Percentiles rank a stretch among this genome's conserved stretches.
Evolutionary conservation across 2,113 vertebrate genomes (phyloP).

Genomic region (Nyctibius bracteatus): DNA sequence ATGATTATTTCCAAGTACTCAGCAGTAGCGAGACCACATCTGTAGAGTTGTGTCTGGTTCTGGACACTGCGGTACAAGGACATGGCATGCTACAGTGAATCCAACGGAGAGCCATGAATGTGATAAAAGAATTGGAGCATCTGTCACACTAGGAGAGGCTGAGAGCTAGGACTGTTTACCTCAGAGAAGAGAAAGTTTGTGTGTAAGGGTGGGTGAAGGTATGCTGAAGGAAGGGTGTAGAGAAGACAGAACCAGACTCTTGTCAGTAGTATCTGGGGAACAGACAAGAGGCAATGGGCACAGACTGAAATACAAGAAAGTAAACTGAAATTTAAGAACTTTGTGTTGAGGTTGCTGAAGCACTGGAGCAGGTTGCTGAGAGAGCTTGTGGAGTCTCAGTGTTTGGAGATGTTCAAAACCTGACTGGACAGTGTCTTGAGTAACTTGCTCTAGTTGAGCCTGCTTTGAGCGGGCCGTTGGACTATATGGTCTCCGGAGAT

Average conservation of each 20-base stretch:
- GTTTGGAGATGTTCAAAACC: not conserved
- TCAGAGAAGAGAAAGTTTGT: not conserved
- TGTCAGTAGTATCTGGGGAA: not conserved
- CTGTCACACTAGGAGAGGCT: not conserved
- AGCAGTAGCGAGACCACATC: not conserved
- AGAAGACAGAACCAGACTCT: not conserved
- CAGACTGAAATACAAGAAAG: not conserved
- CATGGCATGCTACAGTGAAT: not conserved
- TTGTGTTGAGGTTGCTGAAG: not conserved
- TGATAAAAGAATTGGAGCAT: not conserved
- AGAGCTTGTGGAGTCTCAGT: not conserved
- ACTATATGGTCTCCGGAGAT: not conserved
- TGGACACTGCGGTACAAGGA: not conserved
- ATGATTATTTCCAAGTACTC: not conserved
- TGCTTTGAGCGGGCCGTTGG: not conserved
- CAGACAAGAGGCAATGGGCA: not conserved
- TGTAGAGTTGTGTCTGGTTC: not conserved
- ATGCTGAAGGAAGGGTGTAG: not conserved
- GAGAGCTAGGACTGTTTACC: not conserved
- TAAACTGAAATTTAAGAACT: not conserved
- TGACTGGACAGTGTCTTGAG: not conserved
- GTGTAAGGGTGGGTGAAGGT: too few relatives aligned
- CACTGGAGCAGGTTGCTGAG: not conserved
- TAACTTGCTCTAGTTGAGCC: not conserved
- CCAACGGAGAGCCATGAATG: not conserved